A percentile compares a stretch with the other conserved stretches of the same genome.
phyloP scores from a whole-genome alignment of 2,797 vertebrate species.

The Alca torda region DNA sequence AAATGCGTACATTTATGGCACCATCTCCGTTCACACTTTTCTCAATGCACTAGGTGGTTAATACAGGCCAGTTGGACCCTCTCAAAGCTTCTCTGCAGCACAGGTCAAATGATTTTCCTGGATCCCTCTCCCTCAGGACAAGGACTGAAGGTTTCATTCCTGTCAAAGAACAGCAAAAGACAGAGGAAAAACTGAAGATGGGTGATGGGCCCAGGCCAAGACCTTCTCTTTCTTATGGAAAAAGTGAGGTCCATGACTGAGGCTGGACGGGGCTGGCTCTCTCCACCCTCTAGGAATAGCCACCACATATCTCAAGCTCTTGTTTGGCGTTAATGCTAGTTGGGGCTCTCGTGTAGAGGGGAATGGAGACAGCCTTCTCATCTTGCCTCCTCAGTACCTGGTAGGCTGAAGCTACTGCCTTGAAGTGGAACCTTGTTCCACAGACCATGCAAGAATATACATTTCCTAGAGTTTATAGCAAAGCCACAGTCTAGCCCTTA shows the following conservation, averaged over 20 bases:
- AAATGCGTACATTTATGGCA: neutral
- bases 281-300: neutral
- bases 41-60: neutral
- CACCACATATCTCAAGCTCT: neutral
- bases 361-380: neutral
- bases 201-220: neutral
- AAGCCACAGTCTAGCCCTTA: neutral
- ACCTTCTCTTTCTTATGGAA: neutral
- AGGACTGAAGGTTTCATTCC: neutral
- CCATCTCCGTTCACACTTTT: neutral
- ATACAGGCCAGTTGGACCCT: neutral
- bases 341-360: rapidly evolving
- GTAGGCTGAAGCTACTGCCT: neutral
- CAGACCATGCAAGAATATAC: neutral
- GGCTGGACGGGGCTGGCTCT: neutral
- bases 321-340: neutral
- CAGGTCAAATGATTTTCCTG: neutral
- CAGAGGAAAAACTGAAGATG: neutral
- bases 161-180: neutral
- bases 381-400: neutral
- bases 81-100: neutral
- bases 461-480: neutral
- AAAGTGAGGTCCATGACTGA: neutral
- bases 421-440: neutral
- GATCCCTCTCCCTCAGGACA: neutral